Evolutionary conservation across 2,113 vertebrate species (phyloP).

Genomic region (Podiceps cristatus): DNA sequence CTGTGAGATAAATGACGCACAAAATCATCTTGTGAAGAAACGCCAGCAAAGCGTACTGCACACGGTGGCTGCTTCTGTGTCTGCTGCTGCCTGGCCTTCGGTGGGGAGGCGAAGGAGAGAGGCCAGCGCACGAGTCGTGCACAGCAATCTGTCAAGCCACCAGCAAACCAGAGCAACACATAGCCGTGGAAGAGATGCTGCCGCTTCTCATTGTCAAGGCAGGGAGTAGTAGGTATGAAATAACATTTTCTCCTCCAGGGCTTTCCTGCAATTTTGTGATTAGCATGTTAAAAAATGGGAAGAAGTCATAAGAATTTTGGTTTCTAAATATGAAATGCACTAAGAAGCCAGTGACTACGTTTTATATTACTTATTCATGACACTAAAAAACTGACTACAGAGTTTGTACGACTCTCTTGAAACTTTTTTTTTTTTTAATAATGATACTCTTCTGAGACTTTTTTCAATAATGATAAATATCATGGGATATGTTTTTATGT

Average conservation of each 20-base stretch:
- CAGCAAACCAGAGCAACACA: not conserved
- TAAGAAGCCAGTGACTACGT: not conserved
- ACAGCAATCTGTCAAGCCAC: not conserved
- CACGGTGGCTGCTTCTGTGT: not conserved
- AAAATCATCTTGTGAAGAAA: not conserved
- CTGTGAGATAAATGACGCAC: accelerated
- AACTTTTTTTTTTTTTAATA: not conserved
- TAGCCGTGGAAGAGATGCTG: not conserved
- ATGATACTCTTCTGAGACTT: not conserved
- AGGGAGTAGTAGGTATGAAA: not conserved
- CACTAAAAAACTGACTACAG: not conserved
- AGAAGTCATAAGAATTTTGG: not conserved
- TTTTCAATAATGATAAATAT: not conserved
- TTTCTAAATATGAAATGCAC: not conserved
- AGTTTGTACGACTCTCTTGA: not conserved
- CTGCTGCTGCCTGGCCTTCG: not conserved
- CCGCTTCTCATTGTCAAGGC: not conserved
- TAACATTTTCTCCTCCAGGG: not conserved
- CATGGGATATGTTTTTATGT: not conserved
- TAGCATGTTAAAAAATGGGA: not conserved
- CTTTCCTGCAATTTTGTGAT: not conserved
- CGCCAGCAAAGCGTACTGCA: not conserved
- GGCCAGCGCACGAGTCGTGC: not conserved
- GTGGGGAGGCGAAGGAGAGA: not conserved
- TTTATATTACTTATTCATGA: not conserved